Conservation (phyloP, 2,888 invertebrate genomes). For the Axea sp. region DNA sequence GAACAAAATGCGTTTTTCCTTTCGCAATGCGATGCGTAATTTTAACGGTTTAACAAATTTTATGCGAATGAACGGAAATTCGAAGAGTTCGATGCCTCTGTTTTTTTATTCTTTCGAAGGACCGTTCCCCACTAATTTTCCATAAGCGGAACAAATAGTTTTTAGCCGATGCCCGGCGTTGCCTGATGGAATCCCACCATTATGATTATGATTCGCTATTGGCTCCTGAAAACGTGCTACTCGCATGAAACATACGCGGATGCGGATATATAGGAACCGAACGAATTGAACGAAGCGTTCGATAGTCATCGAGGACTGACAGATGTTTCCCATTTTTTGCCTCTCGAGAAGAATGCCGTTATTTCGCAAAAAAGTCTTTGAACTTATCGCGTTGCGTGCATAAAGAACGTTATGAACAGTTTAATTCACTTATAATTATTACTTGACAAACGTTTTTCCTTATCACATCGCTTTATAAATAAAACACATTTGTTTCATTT, state of each 20-base stretch:
- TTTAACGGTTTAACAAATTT: slow-evolving; percentile 8
- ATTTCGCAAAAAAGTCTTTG: slow-evolving; percentile 77
- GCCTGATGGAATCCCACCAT: slow-evolving; percentile 68
- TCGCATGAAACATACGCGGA: slow-evolving; percentile 66
- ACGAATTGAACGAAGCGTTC: slow-evolving; percentile 72
- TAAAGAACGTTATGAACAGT: slow-evolving; percentile 47
- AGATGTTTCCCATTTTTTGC: slow-evolving; percentile 77
- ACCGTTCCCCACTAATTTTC: slow-evolving; percentile 63
- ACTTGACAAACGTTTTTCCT: not conserved
- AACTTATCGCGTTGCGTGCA: slow-evolving; percentile 70
- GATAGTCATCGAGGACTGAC: slow-evolving; percentile 77
- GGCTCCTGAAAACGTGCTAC: slow-evolving; percentile 62
- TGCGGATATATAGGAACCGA: slow-evolving; percentile 65
- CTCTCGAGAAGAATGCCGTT: slow-evolving; percentile 73
- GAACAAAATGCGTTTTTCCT: too few species aligned
- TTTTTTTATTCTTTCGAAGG: slow-evolving; percentile 46
- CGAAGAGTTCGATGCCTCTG: slow-evolving; percentile 35
- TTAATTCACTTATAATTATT: slow-evolving; percentile 46
- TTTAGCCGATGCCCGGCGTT: slow-evolving; percentile 66
- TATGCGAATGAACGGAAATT: slow-evolving; percentile 26
- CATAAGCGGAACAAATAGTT: slow-evolving; percentile 75
- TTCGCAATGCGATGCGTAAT: too few species aligned
- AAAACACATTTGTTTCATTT: too few species aligned
- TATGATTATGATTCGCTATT: slow-evolving; percentile 64
- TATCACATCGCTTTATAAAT: too few species aligned